These are phyloP conservation scores for Chamaea fasciata DNA, from an alignment of 2,113 vertebrate species.

Conservation along the genomic window DNA sequence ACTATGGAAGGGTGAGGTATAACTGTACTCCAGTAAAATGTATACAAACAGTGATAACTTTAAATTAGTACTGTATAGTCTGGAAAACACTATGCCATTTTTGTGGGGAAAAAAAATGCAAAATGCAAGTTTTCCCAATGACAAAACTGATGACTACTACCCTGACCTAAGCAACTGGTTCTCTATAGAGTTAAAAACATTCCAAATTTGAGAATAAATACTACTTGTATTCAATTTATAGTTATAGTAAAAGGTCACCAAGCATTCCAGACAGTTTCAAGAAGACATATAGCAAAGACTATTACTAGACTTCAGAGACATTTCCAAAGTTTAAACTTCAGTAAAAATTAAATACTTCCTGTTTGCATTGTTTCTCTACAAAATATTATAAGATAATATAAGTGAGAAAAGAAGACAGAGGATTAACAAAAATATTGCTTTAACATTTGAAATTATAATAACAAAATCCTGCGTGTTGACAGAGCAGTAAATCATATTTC, in stretches of 20 bases:
- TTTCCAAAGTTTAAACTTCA: not conserved
- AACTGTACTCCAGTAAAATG: not conserved
- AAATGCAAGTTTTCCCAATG: not conserved
- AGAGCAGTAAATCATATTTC: not conserved
- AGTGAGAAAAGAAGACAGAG: not conserved
- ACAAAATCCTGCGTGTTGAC: not conserved
- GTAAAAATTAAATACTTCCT: not conserved
- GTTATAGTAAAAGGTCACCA: not conserved
- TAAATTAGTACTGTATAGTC: not conserved
- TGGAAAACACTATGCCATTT: slow-evolving; percentile 6
- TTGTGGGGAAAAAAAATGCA: not conserved
- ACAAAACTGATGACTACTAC: not conserved
- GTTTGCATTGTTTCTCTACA: not conserved
- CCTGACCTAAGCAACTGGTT: not conserved
- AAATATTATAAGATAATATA: not conserved
- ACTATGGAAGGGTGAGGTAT: not conserved
- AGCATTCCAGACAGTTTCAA: slow-evolving; percentile 2
- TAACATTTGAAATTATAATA: not conserved
- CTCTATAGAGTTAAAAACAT: not conserved
- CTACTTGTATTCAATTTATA: not conserved
- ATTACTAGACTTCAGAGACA: not conserved
- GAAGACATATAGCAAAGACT: not conserved
- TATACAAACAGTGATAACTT: not conserved
- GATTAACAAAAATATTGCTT: not conserved
- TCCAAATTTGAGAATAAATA: not conserved